Evolutionary conservation across 2,113 vertebrate genomes (phyloP), one percentile per base, ranked within the genome.

Genomic region (Tricholaema leucomelas): DNA sequence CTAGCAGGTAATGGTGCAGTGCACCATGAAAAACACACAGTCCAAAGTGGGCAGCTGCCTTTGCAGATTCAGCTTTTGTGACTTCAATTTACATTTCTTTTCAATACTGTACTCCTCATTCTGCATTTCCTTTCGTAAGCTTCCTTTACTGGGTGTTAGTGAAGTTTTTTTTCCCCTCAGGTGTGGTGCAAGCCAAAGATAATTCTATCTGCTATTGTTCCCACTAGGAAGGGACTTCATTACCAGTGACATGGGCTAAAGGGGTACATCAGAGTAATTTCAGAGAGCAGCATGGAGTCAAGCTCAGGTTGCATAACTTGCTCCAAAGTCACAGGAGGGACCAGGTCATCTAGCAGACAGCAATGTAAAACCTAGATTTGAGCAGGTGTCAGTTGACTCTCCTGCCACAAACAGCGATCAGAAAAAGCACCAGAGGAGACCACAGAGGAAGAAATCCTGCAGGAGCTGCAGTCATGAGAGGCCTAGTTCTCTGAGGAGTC

Each of bases 331-430:
- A 95, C 61, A 50, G 80, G 70, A 90, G 70, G 83, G 88, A 81
- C 54, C 76, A 90, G 87, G 82, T 93, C 90, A 86, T 67, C 8
- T 65, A 88, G 85, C 90, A 95, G 83, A 25, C 3, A 0, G 93
- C 90, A 94, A 88, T 72, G 88, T 75, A 94, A 92, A 95, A 81
- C 90, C 82, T 54, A 35, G 48, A 69, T 94, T 84, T 84, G 92
- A 95, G 81, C 70, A 88, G 90, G 88, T 88, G 85, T 90, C 77
- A 61, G 70, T 38, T 95, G 88, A 88, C 76, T 61, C 93, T 91
- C 44, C 58, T 65, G 85, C 54, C 73, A 52, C 1, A 19, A 64
- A 84, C 84, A 92, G 81, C 5, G 28, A 54, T 40, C 77, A 84
- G 82, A 69, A 83, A 85, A 60, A 84, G 61, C 61, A 81, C 15